Conservation (phyloP, 2,888 invertebrate genomes). For the Apamea monoglypha region DNA sequence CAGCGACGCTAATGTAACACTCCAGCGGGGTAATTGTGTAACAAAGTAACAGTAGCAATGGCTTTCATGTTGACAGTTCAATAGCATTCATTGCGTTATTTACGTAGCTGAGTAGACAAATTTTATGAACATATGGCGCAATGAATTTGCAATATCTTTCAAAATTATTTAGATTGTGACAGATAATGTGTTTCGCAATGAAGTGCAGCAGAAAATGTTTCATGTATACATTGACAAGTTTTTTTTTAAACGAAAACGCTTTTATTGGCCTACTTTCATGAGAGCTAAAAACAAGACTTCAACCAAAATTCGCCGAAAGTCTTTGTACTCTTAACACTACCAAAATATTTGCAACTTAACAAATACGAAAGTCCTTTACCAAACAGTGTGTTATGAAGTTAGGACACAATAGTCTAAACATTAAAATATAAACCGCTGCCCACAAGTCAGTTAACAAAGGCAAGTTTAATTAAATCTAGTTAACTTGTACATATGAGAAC, state of each 20-base stretch:
- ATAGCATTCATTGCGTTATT: too few species aligned
- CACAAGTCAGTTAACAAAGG: constrained; percentile 58
- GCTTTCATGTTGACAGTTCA: background rate
- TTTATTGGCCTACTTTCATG: background rate
- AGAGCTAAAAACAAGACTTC: background rate
- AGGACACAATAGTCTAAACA: constrained; percentile 62
- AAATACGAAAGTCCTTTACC: constrained; percentile 46
- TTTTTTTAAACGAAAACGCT: background rate
- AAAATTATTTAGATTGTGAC: background rate
- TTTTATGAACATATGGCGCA: background rate
- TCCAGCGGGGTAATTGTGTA: background rate
- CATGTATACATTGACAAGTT: background rate
- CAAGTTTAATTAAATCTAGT: constrained; percentile 65
- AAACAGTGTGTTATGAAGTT: constrained; percentile 53
- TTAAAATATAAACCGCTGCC: constrained; percentile 62
- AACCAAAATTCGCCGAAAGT: background rate
- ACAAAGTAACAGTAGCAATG: background rate
- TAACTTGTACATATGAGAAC: constrained; percentile 45
- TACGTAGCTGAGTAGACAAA: background rate
- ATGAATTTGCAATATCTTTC: background rate
- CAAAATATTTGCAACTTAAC: constrained; percentile 23
- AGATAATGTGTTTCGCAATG: background rate
- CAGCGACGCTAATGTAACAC: too few species aligned
- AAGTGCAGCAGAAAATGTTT: background rate
- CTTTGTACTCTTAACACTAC: background rate